phyloP scores from a whole-genome alignment of 2,797 vertebrate genomes.

The Pangasius larnaudii region DNA sequence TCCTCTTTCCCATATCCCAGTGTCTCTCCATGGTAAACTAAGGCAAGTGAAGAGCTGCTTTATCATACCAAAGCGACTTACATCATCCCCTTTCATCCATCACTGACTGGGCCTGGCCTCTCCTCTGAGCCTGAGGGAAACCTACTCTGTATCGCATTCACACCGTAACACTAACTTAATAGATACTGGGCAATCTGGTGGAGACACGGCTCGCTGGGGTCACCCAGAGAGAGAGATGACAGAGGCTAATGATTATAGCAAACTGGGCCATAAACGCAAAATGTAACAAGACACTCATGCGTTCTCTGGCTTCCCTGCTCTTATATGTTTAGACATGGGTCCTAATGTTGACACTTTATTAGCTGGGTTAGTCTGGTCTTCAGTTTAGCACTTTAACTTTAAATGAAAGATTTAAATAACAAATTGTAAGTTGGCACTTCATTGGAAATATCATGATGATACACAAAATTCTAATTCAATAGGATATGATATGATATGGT shows the following conservation, averaged over 20 bases:
- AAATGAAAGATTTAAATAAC: background rate
- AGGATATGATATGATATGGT: background rate
- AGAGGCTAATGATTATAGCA: constrained; percentile 39
- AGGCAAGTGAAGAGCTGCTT: constrained; percentile 16
- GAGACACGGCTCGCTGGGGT: constrained; percentile 16
- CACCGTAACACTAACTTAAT: constrained; percentile 26
- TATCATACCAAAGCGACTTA: constrained; percentile 42
- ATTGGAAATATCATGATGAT: background rate
- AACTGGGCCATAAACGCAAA: constrained; percentile 7
- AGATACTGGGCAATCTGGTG: constrained; percentile 29
- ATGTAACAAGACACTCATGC: constrained; percentile 4
- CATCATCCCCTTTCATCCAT: constrained; percentile 47
- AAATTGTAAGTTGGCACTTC: background rate
- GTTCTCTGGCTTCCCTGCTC: background rate
- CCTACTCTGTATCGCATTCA: constrained; percentile 24
- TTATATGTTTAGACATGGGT: background rate
- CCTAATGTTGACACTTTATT: background rate
- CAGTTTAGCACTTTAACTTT: background rate
- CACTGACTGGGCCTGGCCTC: constrained; percentile 21
- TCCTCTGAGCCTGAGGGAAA: constrained; percentile 38
- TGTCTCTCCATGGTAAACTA: constrained; percentile 24
- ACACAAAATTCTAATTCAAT: background rate
- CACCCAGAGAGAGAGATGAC: constrained; percentile 17
- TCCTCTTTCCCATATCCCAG: background rate
- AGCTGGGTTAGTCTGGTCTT: background rate